Conservation (phyloP, 2,797 vertebrate genomes). For the Gallinago nigripennis region DNA sequence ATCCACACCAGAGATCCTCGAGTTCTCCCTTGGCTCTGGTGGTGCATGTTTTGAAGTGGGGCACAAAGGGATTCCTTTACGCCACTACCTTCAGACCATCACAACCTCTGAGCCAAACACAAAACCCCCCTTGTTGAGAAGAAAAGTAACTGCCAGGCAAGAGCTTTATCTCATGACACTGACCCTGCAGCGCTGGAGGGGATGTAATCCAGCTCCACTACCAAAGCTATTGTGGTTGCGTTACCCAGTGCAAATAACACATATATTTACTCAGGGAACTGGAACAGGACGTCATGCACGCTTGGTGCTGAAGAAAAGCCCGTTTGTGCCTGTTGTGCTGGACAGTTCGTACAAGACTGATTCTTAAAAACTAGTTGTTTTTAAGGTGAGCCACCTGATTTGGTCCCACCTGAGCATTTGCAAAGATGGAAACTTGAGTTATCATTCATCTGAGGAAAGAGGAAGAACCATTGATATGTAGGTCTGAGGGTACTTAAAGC, state of each 20-base stretch:
- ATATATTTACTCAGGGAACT: conserved; percentile 59
- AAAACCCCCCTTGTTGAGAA: not conserved
- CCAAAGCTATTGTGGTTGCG: conserved; percentile 33
- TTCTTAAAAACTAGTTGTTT: not conserved
- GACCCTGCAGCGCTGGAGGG: not conserved
- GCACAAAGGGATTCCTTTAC: not conserved
- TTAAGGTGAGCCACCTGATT: not conserved
- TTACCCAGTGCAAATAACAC: conserved; percentile 32
- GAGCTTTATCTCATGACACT: accelerated
- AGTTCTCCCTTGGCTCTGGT: not conserved
- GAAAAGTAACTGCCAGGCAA: not conserved
- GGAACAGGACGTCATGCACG: conserved; percentile 56
- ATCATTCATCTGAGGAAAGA: not conserved
- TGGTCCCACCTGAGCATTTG: not conserved
- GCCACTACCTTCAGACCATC: not conserved
- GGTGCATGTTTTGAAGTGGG: not conserved
- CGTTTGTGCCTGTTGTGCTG: conserved; percentile 45
- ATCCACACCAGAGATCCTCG: not conserved
- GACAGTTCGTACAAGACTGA: conserved; percentile 54
- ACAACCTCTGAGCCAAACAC: not conserved
- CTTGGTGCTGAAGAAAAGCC: conserved; percentile 69
- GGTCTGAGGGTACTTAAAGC: not conserved
- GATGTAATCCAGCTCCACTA: not conserved
- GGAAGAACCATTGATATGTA: not conserved
- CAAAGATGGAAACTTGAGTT: not conserved